Evolutionary conservation across 2,113 vertebrate genomes (phyloP).

Genomic region (Felis catus): F.catus_Fca126_mat1.0 CM031420.1:62346501-62347000

Average conservation of each 20-base stretch:
- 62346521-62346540: neutral
- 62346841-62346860: neutral
- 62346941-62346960: neutral
- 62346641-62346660: neutral
- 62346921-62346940: neutral
- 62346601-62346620: neutral
- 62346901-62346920: neutral
- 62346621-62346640: neutral
- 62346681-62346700: neutral
- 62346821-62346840: neutral
- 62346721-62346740: neutral
- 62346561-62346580: neutral
- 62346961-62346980: neutral
- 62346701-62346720: neutral
- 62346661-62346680: neutral
- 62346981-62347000: neutral
- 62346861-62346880: neutral
- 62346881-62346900: neutral
- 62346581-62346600: neutral
- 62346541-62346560: neutral
- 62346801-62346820: neutral
- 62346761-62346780: neutral
- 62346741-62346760: constrained; percentile 12
- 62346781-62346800: neutral
- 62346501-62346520: neutral